phyloP scores from a whole-genome alignment of 2,888 invertebrate species.

The Chelonus formosanus region DNA sequence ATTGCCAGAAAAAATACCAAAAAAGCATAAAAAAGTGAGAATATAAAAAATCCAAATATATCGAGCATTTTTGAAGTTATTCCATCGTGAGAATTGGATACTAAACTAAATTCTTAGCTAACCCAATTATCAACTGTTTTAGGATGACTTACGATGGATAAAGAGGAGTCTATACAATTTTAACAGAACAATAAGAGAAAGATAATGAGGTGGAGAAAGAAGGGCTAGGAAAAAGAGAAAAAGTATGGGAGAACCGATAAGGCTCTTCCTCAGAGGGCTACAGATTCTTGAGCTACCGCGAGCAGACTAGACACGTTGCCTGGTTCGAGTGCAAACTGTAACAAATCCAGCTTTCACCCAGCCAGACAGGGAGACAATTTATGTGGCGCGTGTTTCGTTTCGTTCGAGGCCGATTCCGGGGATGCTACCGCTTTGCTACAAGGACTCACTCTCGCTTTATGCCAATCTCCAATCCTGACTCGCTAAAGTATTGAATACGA shows the following conservation, averaged over 20 bases:
- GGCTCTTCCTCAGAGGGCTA: constrained; percentile 34
- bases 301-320: constrained; percentile 54
- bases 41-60: no score
- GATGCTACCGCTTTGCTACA: constrained; percentile 34
- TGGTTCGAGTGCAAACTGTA: constrained; percentile 61
- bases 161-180: constrained; percentile 12
- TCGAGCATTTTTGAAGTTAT: no score
- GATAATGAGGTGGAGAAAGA: constrained; percentile 41
- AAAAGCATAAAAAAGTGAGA: no score
- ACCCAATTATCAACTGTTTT: background rate
- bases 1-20: no score
- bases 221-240: constrained; percentile 24
- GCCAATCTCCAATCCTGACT: background rate
- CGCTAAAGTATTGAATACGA: background rate
- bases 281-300: constrained; percentile 40
- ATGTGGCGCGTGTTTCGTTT: constrained; percentile 63
- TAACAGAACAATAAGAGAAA: constrained; percentile 33
- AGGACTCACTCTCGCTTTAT: constrained; percentile 33
- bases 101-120: no score
- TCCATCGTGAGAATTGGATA: no score
- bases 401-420: constrained; percentile 53
- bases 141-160: constrained; percentile 18
- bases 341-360: constrained; percentile 65
- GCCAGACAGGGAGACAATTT: constrained; percentile 63
- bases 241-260: constrained; percentile 35